Base-by-base conservation (phyloP, 2,888 invertebrate genomes). In the Tipula confusa region DNA sequence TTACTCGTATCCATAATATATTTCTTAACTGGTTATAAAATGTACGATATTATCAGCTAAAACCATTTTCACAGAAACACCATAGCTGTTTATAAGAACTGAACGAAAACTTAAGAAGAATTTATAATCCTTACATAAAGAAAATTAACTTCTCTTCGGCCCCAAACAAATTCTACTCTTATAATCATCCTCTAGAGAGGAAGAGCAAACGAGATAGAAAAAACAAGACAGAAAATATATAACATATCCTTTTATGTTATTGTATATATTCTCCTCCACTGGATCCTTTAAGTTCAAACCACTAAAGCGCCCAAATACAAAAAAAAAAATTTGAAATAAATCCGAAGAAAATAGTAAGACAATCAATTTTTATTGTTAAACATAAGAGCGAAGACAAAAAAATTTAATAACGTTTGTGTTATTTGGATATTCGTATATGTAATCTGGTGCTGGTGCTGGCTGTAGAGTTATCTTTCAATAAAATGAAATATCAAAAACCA, bases 291-390 rank as follows among this genome's bases (percentile, higher is more conserved):
- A 9, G 64, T 64, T 64, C 64, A 64, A 64, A 64, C 64, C 64
- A 64, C 64, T 64, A 24, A 64, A 64, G 64, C 18, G 11, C 64
- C 64, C 64, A n/a, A n/a, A n/a, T n/a, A n/a, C n/a, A n/a, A n/a
- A n/a, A n/a, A n/a, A 64, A 64, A 43, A 43, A 64, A 64, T n/a
- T n/a, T 3, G 64, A 64, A 64, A 24, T 15, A 64, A 24, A 64
- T 64, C 64, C 64, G 9, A 64, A 24, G 64, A 24, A 64, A 64
- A 64, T 64, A 64, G 24, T 64, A 64, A 64, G 64, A 64, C 64
- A 64, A 64, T 64, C 64, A 64, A 64, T 64, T 64, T 64, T 64
- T 64, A 64, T 64, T 64, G 64, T 64, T 64, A 64, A 64, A 64
- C n/a, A 43, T 15, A 43, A 64, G 64, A 43, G 15, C 43, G n/a